Base-by-base conservation (phyloP, 2,797 vertebrate species). In the Pteronotus mesoamericanus region DNA sequence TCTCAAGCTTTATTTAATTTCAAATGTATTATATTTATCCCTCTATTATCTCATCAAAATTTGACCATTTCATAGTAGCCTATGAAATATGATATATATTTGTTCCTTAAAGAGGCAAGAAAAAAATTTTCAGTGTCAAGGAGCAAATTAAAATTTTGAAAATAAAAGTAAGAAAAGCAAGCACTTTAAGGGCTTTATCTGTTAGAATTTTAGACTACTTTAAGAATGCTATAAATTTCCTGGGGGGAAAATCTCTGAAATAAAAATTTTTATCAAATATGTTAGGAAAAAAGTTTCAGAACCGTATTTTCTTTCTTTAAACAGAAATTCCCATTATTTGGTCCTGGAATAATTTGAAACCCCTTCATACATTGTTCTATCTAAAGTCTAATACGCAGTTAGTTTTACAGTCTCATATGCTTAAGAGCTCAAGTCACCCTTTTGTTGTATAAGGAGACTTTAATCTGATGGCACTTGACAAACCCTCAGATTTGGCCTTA, bases 151-250 rank as follows among this genome's bases (percentile, higher is more conserved):
- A 93, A 79, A 19, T 68, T 78, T 90, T 92, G 21, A 26, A 92
- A 94, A 90, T 74, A 95, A 78, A 94, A 88, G 55, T 59, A 91
- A 88, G 18, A 83, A 86, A 93, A 85, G 2, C 3, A 79, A 94
- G 4, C 69, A 2, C 22, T 34, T 75, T 75, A n/a, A 64, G 29
- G 37, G 34, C 51, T 48, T 24, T 74, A 71, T 72, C 79, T 75
- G 15, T 64, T 88, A 71, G 24, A 64, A 22, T 94, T 55, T 89
- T 83, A 77, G 46, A 64, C 11, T 77, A 75, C n/a, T 84, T 93
- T 84, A 69, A 87, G 53, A 96, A 93, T 69, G 29, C 6, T 71
- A 5, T 39, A 66, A 83, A 51, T 85, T 82, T 59, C 24, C 42
- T 80, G 7, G 39, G 37, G 34, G 21, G 16, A 71, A 64, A 55